Conservation (phyloP, 2,888 invertebrate genomes). For the Amphipoea oculea region DNA sequence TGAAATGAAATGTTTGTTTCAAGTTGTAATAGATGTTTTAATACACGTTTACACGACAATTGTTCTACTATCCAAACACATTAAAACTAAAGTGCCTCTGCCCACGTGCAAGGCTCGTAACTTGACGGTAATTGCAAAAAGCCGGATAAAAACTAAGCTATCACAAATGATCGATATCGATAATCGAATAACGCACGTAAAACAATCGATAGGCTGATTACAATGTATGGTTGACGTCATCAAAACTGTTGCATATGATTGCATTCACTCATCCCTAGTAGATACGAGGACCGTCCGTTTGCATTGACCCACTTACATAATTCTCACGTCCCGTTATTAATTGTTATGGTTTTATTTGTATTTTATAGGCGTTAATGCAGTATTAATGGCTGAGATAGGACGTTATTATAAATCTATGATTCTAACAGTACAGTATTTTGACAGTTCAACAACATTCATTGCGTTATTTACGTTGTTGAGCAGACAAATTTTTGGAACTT, state of each 20-base stretch:
- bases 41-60: no score
- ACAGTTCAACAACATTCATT: no score
- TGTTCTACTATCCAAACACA: not conserved
- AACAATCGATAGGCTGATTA: constrained; percentile 32
- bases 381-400: not conserved
- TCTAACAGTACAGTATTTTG: no score
- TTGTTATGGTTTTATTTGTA: not conserved
- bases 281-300: constrained; percentile 56
- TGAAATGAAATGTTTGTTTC: no score
- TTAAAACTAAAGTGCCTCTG: not conserved
- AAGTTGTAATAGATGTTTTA: no score
- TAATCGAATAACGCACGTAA: constrained; percentile 46
- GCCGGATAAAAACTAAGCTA: constrained; percentile 17
- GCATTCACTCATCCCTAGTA: constrained; percentile 58
- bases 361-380: not conserved
- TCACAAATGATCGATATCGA: constrained; percentile 19
- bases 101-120: constrained; percentile 9
- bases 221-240: constrained; percentile 39
- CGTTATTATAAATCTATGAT: no score
- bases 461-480: no score
- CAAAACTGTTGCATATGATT: constrained; percentile 25
- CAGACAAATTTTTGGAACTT: no score
- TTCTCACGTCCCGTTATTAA: constrained; percentile 53
- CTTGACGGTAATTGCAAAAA: constrained; percentile 1
- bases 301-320: constrained; percentile 66